Evolutionary conservation across 2,888 invertebrate genomes (phyloP), one percentile per base, ranked within the genome.

Genomic region (Polydrusus tereticollis): DNA sequence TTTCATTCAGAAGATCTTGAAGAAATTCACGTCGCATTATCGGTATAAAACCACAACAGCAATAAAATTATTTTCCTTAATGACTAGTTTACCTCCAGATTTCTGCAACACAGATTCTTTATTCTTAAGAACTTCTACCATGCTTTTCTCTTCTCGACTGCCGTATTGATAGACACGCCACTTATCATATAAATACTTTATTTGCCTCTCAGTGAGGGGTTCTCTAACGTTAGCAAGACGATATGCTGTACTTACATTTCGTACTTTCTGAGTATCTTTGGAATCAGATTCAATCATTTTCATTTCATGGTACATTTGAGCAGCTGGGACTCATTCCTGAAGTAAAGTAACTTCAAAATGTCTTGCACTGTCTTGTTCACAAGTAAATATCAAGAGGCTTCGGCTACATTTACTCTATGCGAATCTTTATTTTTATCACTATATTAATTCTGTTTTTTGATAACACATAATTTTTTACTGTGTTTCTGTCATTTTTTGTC

Each of bases 301-400:
- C 45, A 45, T 58, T 58, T 58, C 58, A 58, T n/a, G n/a, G n/a
- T 58, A 29, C 29, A 58, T 7, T 20, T 18, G 23, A 18, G 58
- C 58, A 33, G 58, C 58, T 58, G 58, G 59, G 20, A 38, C 16
- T n/a, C 38, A 59, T 59, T 59, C 58, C 33, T 58, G 58, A 58
- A 58, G 14, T 18, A 36, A 58, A 58, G 36, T 58, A 58, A 33
- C 18, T 58, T 36, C 29, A 58, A 29, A 20, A 33, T 36, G 33
- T 58, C 29, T 58, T 33, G 58, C 33, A 59, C 50, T 50, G 50
- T 12, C 50, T 50, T 50, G 21, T 50, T 50, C 21, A 50, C 50
- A 21, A 20, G 21, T 50, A 50, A 50, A 21, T 55, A 55, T 55
- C 7, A 29, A 29, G 29, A 55, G 29, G 16, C 55, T 50, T 50